These are phyloP conservation scores for Prionace glauca DNA, from an alignment of 2,797 vertebrate species.

Conservation along the genomic window DNA sequence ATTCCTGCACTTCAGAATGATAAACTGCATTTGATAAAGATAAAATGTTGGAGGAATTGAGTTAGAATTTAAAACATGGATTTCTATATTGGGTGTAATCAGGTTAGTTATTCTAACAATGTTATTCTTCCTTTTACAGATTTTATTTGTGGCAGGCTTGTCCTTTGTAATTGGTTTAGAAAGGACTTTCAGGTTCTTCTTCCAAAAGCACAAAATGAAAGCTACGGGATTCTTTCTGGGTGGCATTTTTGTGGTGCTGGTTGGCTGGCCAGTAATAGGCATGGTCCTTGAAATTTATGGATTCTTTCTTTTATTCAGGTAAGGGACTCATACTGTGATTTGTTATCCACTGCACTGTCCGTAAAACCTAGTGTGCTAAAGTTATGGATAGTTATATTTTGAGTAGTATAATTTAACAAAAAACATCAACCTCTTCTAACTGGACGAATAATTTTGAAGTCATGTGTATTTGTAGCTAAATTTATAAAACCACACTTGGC, in stretches of 20 bases:
- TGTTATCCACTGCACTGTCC: neutral
- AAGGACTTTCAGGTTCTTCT: constrained; percentile 96
- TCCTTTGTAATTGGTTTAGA: constrained; percentile 94
- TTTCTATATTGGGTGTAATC: neutral
- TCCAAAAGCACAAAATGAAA: constrained; percentile 96
- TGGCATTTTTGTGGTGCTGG: constrained; percentile 86
- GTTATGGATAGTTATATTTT: neutral
- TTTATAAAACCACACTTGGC: neutral
- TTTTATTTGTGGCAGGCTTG: constrained; percentile 90
- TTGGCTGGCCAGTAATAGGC: constrained; percentile 91
- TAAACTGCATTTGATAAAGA: neutral
- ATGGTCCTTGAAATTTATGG: constrained; percentile 92
- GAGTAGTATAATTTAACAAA: neutral
- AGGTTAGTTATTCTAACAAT: neutral
- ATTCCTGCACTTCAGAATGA: neutral
- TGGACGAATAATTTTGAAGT: neutral
- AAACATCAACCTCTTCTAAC: neutral
- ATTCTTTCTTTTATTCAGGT: constrained; percentile 97
- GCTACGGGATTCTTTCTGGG: constrained; percentile 91
- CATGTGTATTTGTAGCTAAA: neutral
- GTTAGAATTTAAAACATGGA: neutral
- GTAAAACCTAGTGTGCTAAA: neutral
- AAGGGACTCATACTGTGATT: constrained; percentile 41
- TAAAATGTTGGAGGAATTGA: neutral
- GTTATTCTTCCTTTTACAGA: constrained; percentile 56